Conservation (phyloP, 2,113 vertebrate species). For the Cheirogaleus medius region DNA sequence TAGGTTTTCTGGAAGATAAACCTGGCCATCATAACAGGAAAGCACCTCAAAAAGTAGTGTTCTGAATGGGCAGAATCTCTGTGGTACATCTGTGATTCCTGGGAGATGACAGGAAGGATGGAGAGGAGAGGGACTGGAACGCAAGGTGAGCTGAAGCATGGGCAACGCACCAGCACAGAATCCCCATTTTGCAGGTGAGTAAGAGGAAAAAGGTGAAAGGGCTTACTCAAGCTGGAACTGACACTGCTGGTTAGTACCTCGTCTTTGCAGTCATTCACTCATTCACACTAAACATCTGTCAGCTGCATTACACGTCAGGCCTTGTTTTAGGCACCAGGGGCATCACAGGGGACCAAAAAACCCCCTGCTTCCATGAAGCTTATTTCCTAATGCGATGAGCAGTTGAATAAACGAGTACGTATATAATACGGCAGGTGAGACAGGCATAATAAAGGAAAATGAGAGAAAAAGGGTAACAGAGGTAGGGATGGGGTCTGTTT, state of each 20-base stretch:
- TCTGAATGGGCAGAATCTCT: neutral
- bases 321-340: neutral
- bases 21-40: neutral
- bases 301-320: neutral
- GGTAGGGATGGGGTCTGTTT: neutral
- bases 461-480: neutral
- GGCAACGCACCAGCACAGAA: too few relatives aligned
- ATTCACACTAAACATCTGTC: neutral
- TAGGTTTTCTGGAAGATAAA: neutral
- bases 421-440: neutral
- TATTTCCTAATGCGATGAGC: neutral
- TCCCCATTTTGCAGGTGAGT: neutral
- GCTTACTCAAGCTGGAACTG: neutral
- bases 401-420: neutral
- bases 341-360: neutral
- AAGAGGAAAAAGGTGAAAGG: neutral
- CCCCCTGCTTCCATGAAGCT: neutral
- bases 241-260: neutral
- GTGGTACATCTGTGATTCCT: neutral
- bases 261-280: neutral
- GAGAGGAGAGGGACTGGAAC: accelerated
- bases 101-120: neutral
- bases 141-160: neutral
- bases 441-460: neutral
- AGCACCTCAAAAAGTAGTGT: neutral